A percentile compares a stretch with the other conserved stretches of the same genome.
Evolutionary conservation across 2,113 vertebrate species (phyloP).

Genomic region (Falcunculus frontatus): DNA sequence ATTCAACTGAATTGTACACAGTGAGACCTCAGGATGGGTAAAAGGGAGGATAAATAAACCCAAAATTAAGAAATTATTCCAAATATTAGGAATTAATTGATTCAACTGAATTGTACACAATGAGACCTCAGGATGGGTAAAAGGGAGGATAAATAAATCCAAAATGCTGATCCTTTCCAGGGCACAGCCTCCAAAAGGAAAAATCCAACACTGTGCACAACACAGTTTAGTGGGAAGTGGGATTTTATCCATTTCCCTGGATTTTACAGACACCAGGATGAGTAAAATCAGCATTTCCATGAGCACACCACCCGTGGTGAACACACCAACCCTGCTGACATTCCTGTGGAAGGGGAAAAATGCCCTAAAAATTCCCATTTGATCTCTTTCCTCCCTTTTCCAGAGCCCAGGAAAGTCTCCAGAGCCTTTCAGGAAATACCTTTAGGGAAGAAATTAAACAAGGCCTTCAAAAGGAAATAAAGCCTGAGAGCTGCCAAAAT

Average conservation of each 20-base stretch:
- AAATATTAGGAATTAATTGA: not conserved
- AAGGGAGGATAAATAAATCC: not conserved
- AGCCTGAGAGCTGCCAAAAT: not conserved
- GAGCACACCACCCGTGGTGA: rapidly evolving
- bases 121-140: rapidly evolving
- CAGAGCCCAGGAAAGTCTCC: not conserved
- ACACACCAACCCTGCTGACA: not conserved
- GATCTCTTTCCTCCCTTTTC: not conserved
- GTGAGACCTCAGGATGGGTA: too few relatives aligned
- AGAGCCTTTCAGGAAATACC: not conserved
- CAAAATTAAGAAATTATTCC: too few relatives aligned
- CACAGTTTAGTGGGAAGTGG: rapidly evolving
- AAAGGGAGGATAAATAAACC: too few relatives aligned
- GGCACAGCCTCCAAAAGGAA: not conserved
- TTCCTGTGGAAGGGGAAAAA: not conserved
- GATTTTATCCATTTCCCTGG: not conserved
- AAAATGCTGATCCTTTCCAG: not conserved
- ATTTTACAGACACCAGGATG: not conserved
- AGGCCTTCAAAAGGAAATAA: not conserved
- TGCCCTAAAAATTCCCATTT: not conserved
- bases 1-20: too few relatives aligned
- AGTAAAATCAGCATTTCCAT: not conserved
- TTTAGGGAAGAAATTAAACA: not conserved
- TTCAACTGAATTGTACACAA: rapidly evolving
- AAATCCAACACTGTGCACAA: not conserved